phyloP scores from a whole-genome alignment of 2,797 vertebrate species.

The Mus spretus region DNA sequence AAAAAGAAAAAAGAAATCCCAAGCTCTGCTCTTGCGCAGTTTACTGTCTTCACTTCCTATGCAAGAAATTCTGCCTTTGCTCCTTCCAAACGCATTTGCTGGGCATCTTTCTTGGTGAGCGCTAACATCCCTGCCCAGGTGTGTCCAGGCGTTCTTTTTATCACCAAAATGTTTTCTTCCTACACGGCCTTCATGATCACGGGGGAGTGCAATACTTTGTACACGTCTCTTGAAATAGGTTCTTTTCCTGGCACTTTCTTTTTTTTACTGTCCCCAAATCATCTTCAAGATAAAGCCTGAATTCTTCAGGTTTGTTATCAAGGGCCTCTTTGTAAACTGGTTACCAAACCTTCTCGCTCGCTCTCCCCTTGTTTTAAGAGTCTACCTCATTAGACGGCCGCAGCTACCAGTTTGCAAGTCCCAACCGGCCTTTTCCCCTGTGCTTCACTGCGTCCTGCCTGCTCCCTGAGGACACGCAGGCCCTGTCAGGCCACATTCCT shows the following conservation, averaged over 20 bases:
- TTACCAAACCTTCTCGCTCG: neutral
- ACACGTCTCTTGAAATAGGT: neutral
- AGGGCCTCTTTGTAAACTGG: neutral
- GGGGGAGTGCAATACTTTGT: neutral
- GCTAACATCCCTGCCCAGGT: neutral
- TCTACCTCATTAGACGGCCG: neutral
- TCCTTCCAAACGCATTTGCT: neutral
- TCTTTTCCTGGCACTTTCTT: neutral
- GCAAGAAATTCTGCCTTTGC: neutral
- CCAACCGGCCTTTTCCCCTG: neutral
- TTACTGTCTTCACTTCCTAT: neutral
- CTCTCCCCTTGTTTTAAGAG: neutral
- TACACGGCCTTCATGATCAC: neutral
- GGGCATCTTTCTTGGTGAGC: neutral
- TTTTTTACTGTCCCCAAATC: neutral
- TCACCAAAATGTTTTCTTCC: neutral
- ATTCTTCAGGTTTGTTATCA: slow-evolving; percentile 4
- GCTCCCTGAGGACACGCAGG: neutral
- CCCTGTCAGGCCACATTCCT: neutral
- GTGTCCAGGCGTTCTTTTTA: neutral
- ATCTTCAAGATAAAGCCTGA: slow-evolving; percentile 4
- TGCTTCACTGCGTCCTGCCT: neutral
- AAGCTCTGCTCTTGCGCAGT: neutral
- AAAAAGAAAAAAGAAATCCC: no score
- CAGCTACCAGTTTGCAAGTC: neutral